A percentile compares a stretch with the other conserved stretches of the same genome.
These are phyloP conservation scores for Heliconius nattereri DNA, from an alignment of 1,140 invertebrate species.

Conservation along the genomic window DNA sequence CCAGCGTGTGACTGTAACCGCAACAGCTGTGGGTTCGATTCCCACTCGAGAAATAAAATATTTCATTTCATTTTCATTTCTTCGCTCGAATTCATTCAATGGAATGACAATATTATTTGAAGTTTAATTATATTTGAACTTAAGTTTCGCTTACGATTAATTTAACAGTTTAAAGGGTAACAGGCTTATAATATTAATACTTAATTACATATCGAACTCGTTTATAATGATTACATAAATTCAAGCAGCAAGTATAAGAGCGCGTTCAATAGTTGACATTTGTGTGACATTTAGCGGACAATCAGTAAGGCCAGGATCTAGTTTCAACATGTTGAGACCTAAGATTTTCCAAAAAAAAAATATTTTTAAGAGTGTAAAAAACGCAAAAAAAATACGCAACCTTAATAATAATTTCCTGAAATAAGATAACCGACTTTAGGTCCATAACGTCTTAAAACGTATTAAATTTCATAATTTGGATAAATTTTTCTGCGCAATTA, in stretches of 20 bases:
- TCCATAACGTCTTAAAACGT: neutral
- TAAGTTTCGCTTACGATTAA: neutral
- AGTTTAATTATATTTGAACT: slow-evolving; percentile 4
- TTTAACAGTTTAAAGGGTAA: neutral
- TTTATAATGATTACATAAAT: slow-evolving; percentile 36
- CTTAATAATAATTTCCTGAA: neutral
- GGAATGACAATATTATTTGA: neutral
- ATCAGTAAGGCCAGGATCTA: slow-evolving; percentile 44
- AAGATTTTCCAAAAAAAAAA: neutral
- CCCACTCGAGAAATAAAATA: too few species aligned
- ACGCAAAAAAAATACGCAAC: neutral
- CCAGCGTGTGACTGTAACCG: too few species aligned
- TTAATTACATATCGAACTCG: slow-evolving; percentile 16
- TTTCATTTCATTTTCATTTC: too few species aligned
- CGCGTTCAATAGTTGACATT: slow-evolving; percentile 59
- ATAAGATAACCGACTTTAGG: neutral
- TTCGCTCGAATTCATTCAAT: too few species aligned
- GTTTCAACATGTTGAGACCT: slow-evolving; percentile 22
- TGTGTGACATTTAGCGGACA: slow-evolving; percentile 65
- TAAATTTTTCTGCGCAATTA: neutral
- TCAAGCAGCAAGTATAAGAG: slow-evolving; percentile 25
- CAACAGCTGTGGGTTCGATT: too few species aligned
- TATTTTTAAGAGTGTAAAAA: neutral
- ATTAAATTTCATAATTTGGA: neutral
- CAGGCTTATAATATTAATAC: slow-evolving; percentile 2